Base-by-base conservation (phyloP, 2,113 vertebrate genomes). In the Urocitellus parryii region DNA sequence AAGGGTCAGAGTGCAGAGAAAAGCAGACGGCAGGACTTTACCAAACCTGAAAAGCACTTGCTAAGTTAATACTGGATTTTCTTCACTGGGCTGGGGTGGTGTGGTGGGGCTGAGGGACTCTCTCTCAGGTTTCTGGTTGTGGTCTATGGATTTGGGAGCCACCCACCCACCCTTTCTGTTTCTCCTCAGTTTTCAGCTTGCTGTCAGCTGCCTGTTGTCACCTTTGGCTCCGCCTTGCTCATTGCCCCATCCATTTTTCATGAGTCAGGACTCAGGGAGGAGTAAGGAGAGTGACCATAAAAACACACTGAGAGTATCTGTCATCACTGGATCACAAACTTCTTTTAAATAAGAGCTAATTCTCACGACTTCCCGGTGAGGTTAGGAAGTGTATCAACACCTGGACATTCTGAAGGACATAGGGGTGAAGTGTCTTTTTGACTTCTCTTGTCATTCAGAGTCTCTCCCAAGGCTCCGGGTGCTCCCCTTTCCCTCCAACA, bases 261-360 rank as follows among this genome's bases (percentile, higher is more conserved):
- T 97, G 93, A 96, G 81, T 97, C 93, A 80, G 22, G 78, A 83
- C 48, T 37, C 17, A 93, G 84, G 67, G 61, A 95, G 95, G 86
- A 86, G 72, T 45, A 94, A 72, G 1, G 4, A 22, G 67, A 78
- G 67, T 61, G 39, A 18, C 68, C 63, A 72, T 65, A 94, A 92
- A 87, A 94, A 87, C 48, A 73, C 5, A 22, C 13, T 29, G 70
- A 81, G 72, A 88, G 63, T 17, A 5, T 78, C 82, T 89, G 95
- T 97, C 79, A 82, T 73, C 74, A 0, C 92, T 12, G 45, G 67
- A 53, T 92, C 85, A 88, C 79, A 77, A 25, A 45, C 4, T 77
- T 56, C 39, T 76, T 87, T 95, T 78, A 88, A 92, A 73, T 1
- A 76, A 51, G 94, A 87, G 56, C 77, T 93, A 96, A 85, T 89